Percentiles rank a stretch among this genome's conserved stretches.
These are phyloP conservation scores for Martes martes DNA, from an alignment of 2,113 vertebrate species.

Conservation along the genomic window DNA sequence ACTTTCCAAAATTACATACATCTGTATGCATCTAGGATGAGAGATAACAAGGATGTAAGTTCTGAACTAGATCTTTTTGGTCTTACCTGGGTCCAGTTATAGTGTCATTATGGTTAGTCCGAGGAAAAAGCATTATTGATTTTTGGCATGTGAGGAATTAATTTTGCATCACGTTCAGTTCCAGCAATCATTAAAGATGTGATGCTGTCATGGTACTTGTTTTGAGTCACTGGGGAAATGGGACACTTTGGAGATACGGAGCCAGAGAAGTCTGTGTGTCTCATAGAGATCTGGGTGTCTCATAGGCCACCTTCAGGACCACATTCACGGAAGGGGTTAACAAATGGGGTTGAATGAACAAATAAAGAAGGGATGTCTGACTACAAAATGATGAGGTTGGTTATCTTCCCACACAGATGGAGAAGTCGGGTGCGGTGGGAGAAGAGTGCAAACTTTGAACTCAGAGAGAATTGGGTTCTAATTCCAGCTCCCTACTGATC, in stretches of 20 bases:
- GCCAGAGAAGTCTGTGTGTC: neutral
- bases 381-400: neutral
- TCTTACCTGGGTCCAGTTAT: neutral
- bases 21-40: neutral
- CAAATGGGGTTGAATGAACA: neutral
- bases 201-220: neutral
- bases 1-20: neutral
- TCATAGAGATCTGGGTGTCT: rapidly evolving
- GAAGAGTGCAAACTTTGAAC: neutral
- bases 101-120: neutral
- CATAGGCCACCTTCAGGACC: too few relatives aligned
- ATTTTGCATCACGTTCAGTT: neutral
- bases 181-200: neutral
- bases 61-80: neutral
- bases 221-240: neutral
- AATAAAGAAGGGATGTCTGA: neutral
- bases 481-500: neutral
- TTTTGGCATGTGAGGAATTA: neutral
- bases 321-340: neutral
- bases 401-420: neutral
- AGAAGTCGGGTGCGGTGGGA: neutral
- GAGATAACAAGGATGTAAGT: neutral
- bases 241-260: neutral
- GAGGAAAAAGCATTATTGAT: neutral
- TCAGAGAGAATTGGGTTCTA: neutral